A percentile compares a stretch with the other conserved stretches of the same genome.
These are phyloP conservation scores for Mungos mungo DNA, from an alignment of 2,113 vertebrate species.

Conservation along the genomic window DNA sequence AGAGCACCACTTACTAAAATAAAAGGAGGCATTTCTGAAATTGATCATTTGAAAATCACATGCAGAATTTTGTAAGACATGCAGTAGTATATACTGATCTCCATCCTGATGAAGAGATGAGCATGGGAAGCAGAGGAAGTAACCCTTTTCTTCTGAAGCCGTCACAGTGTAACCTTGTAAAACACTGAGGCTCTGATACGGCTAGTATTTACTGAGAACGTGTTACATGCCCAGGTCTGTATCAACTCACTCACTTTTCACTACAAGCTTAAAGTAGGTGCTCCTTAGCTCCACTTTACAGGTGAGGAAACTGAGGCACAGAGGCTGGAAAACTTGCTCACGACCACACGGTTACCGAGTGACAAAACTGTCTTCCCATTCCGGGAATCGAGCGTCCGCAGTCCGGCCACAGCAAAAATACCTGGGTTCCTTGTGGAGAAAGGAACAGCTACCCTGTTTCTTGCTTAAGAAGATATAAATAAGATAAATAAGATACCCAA, in stretches of 20 bases:
- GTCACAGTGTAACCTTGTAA: background rate
- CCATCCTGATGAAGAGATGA: background rate
- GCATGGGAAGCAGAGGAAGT: background rate
- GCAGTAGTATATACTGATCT: background rate
- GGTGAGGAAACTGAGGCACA: background rate
- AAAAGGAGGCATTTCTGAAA: background rate
- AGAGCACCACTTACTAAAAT: background rate
- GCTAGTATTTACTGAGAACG: background rate
- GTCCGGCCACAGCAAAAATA: rapidly evolving
- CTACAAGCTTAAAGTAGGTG: background rate
- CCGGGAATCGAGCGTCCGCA: background rate
- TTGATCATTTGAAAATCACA: background rate
- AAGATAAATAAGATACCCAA: too few relatives aligned
- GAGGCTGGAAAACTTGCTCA: too few relatives aligned
- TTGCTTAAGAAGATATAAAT: background rate
- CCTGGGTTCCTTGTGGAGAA: rapidly evolving
- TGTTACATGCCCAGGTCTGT: background rate
- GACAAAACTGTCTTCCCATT: background rate
- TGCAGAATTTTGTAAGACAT: too few relatives aligned
- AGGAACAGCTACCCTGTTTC: background rate
- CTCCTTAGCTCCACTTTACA: background rate
- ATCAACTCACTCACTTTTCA: background rate
- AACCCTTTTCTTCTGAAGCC: background rate
- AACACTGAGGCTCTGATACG: background rate
- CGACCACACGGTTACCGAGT: too few relatives aligned